Base-by-base conservation (phyloP, 2,888 invertebrate species). In the Trichacis sp. region DNA sequence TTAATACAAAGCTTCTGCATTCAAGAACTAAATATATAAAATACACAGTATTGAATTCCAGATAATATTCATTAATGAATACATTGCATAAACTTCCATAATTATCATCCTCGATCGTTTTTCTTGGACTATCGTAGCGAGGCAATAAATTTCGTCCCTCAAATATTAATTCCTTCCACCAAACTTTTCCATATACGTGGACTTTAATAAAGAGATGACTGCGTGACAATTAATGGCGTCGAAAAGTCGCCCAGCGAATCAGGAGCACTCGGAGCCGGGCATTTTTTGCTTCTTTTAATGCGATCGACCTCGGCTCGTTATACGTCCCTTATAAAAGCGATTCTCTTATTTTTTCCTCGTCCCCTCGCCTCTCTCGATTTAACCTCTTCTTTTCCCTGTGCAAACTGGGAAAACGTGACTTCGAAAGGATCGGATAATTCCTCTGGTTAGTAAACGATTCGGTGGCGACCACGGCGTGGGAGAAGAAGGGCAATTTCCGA, bases 401-500 rank as follows among this genome's bases (percentile, higher is more conserved):
- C 19, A 56, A 66, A 61, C 51, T 58, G 48, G 45, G 55, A 65
- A 66, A 67, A 62, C 43, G 56, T 50, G 57, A 48, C 17, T 54
- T 49, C 51, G 30, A 54, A 58, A 60, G 50, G 45, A 65, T 57
- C 53, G 57, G 60, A 53, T 61, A 45, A 50, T 65, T 61, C 50
- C 57, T 65, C 52, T 8, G 46, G 60, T 61, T 57, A 45, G 58
- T 54, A 66, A 66, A 66, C 54, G 66, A 62, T 66, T 66, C 61
- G 61, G 3, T 36, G 49, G 58, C 18, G 38, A 30, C 14, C 50
- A 42, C 19, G 51, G 58, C 66, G 66, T 62, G 58, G 43, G 59
- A 63, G 63, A 63, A 52, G 58, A 58, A 60, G 56, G 62, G 62
- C 55, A 73, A 79, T 76, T 75, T 76, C 69, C 69, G 60, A 62